Conservation (phyloP, 1,140 invertebrate genomes). For the Pseudomyrmex gracilis region DNA sequence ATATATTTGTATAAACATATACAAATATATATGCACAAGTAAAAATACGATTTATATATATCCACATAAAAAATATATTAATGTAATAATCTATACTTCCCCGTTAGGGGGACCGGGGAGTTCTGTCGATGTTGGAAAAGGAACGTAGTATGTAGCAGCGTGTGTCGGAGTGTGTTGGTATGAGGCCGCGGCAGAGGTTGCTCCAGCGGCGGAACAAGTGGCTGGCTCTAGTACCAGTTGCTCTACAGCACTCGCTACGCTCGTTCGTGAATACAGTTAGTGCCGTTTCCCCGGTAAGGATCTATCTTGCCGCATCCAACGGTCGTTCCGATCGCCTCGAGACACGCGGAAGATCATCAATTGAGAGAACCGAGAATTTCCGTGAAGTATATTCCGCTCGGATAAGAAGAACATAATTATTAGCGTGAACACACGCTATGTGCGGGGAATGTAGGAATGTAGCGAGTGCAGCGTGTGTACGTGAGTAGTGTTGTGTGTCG, state of each 20-base stretch:
- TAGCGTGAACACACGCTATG: slow-evolving; percentile 15
- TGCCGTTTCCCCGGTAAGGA: background rate
- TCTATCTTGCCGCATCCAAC: background rate
- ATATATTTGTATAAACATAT: too few species aligned
- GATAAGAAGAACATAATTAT: too few species aligned
- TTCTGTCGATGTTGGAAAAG: slow-evolving; percentile 21
- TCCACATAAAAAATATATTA: background rate
- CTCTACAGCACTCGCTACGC: slow-evolving; percentile 79
- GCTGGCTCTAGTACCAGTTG: slow-evolving; percentile 74
- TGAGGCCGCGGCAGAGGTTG: slow-evolving; percentile 57
- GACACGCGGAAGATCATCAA: background rate
- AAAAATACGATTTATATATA: too few species aligned
- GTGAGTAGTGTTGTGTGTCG: slow-evolving; percentile 60
- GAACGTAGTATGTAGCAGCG: slow-evolving; percentile 19
- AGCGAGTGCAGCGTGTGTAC: slow-evolving; percentile 59
- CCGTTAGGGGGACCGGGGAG: background rate
- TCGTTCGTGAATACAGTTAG: slow-evolving; percentile 55
- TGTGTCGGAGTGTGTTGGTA: slow-evolving; percentile 62
- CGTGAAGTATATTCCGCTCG: background rate
- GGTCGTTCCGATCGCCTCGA: background rate
- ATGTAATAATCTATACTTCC: background rate
- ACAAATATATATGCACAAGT: too few species aligned
- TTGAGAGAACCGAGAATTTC: slow-evolving; percentile 1
- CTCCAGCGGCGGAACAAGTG: slow-evolving; percentile 66
- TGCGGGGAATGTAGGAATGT: slow-evolving; percentile 50